Evolutionary conservation across 2,888 invertebrate species (phyloP), one percentile per base, ranked within the genome.

Genomic region (Amaurobius ferox): DNA sequence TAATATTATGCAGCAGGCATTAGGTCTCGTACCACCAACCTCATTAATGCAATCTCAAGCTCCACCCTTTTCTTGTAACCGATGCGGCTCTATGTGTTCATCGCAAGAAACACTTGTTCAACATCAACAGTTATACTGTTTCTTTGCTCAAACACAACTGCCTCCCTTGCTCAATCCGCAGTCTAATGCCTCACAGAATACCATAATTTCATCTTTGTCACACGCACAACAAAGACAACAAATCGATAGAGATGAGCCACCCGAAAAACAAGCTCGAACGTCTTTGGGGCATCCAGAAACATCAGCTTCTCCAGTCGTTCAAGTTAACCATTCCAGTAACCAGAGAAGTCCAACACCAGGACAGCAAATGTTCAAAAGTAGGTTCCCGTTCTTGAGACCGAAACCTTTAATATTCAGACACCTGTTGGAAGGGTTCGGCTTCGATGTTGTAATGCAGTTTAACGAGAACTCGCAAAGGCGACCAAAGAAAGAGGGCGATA

Each of bases 381-480:
- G 73, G 44, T 88, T 79, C 32, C 70, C 86, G 6, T 86, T 86
- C 66, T 35, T 81, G 29, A 39, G 90, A 71, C 90, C 90, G 73
- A 91, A 91, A 87, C 91, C 91, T 88, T 96, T 96, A 91, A 95
- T 97, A 93, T 97, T 97, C 92, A 96, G 96, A 92, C 96, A 96
- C 92, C 93, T 98, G 79, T 92, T 98, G 89, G 97, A 98, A 92
- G 97, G 96, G 90, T 97, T 96, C 92, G 98, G 98, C 70, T 97
- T 97, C 92, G 98, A 98, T 91, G 94, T 97, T 90, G 98, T 97
- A 88, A 97, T 97, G 96, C 97, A 98, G 92, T 97, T 96, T 92
- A 97, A 97, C 93, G 98, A 98, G 92, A 95, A 95, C 91, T 91
- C 91, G 88, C 96, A 96, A 87, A 89, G 44, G 87, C 88, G 83